Base-by-base conservation (phyloP, 1,140 invertebrate species). In the Scaptomyza graminum region DNA sequence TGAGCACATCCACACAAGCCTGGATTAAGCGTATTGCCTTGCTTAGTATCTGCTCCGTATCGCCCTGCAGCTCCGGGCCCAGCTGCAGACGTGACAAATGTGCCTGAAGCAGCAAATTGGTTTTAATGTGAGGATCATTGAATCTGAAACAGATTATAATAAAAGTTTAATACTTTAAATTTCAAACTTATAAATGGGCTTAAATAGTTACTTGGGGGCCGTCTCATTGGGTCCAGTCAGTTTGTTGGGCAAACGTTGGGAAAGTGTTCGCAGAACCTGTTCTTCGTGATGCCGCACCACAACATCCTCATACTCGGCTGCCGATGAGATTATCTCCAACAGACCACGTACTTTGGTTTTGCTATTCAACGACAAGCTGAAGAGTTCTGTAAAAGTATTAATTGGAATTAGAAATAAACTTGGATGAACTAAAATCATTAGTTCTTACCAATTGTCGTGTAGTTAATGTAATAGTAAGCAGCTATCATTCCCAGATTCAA, bases 401-500 rank as follows among this genome's bases (percentile, higher is more conserved):
- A 3, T 16, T 34, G 11, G 6, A 43, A 39, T 82, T 61, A 59
- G 13, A 37, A 34, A 8, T n/a, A 12, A 9, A 46, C 16, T 22
- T 5, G 8, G 1, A 31, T 31, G 11, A 7, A 16, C 12, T n/a
- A 57, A 31, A 13, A n/a, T n/a, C n/a, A 16, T 9, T 1, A 28
- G 9, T 2, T 15, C 93, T 92, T 92, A 97, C 96, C 96, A 71
- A 99, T 99, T 0, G 99, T 99, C 0, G 98, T 99, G 82, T 99
- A 99, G 92, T 99, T 99, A 74, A 99, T 99, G 91, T 99, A 99
- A 92, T 99, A 99, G 92, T 99, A 99, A 0, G 98, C 98, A 1
- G 99, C 98, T 92, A 99, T 99, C 98, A 99, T 99, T 68, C 99
- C 99, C 90, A 99, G 93, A 93, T 99, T 99, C 0, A 99, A 93